These are phyloP conservation scores for Augochlorella aurata DNA, from an alignment of 2,888 invertebrate genomes.

Conservation along the genomic window DNA sequence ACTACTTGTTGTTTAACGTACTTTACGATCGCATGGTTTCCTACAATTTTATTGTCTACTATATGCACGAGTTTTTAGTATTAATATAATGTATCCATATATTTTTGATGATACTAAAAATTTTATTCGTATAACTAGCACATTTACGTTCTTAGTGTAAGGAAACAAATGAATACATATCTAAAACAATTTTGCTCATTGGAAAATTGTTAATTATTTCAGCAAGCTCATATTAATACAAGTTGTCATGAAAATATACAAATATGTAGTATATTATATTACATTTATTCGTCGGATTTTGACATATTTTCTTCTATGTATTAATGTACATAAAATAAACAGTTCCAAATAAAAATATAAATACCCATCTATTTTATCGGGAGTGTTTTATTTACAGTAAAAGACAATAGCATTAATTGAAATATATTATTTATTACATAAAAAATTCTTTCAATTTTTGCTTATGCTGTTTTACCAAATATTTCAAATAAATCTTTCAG, in stretches of 20 bases:
- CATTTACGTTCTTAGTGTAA: constrained; percentile 19
- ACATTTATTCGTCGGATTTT: constrained; percentile 30
- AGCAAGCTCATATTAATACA: constrained; percentile 25
- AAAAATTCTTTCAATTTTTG: constrained; percentile 30
- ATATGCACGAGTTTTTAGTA: constrained; percentile 30
- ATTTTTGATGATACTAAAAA: constrained; percentile 37
- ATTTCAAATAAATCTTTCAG: constrained; percentile 18
- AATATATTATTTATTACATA: constrained; percentile 47
- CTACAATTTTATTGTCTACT: constrained; percentile 14
- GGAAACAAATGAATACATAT: constrained; percentile 41
- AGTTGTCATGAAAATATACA: constrained; percentile 29
- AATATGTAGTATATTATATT: constrained; percentile 27
- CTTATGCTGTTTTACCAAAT: constrained; percentile 25
- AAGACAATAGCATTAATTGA: constrained; percentile 24
- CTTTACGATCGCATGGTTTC: constrained; percentile 27
- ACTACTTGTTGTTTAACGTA: constrained; percentile 40
- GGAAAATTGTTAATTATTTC: constrained; percentile 27
- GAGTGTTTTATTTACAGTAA: constrained; percentile 46
- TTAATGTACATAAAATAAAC: constrained; percentile 34
- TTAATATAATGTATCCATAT: constrained; percentile 14
- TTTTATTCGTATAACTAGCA: constrained; percentile 4
- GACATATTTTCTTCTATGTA: constrained; percentile 19
- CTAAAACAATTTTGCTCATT: constrained; percentile 31
- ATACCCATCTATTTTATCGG: constrained; percentile 13
- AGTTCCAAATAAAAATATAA: constrained; percentile 23